Evolutionary conservation across 2,888 invertebrate species (phyloP).

Genomic region (Rhamnusium bicolor): DNA sequence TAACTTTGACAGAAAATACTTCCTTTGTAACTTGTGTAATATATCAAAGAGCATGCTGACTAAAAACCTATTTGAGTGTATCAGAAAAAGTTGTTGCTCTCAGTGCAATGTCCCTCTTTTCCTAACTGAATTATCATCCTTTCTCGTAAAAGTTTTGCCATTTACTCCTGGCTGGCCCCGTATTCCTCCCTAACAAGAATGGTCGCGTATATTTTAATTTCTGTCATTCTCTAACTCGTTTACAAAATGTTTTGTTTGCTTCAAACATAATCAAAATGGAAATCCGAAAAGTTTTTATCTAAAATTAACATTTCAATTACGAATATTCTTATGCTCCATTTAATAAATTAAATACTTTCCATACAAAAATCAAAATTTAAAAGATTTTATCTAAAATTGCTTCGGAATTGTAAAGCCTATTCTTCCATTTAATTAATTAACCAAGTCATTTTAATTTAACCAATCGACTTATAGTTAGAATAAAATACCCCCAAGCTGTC

Average conservation of each 20-base stretch:
- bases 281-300: constrained; percentile 46
- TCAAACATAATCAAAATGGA: constrained; percentile 51
- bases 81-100: constrained; percentile 62
- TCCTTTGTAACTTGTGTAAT: constrained; percentile 39
- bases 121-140: constrained; percentile 68
- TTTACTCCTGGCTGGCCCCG: constrained; percentile 58
- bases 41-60: constrained; percentile 51
- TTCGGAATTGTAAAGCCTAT: neutral
- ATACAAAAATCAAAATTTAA: constrained; percentile 11
- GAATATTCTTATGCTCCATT: constrained; percentile 39
- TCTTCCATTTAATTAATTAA: constrained; percentile 3
- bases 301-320: constrained; percentile 46
- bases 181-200: constrained; percentile 56
- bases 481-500: no score
- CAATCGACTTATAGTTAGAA: neutral
- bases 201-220: constrained; percentile 66
- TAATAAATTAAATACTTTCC: constrained; percentile 24
- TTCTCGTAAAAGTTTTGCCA: constrained; percentile 66
- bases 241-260: constrained; percentile 53
- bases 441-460: neutral
- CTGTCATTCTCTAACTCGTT: constrained; percentile 55
- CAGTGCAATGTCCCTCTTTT: constrained; percentile 60
- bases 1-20: constrained; percentile 41
- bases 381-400: constrained; percentile 21
- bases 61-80: constrained; percentile 57